These are phyloP conservation scores for Ruditapes philippinarum DNA, from an alignment of 1,140 invertebrate species.

Conservation along the genomic window DNA sequence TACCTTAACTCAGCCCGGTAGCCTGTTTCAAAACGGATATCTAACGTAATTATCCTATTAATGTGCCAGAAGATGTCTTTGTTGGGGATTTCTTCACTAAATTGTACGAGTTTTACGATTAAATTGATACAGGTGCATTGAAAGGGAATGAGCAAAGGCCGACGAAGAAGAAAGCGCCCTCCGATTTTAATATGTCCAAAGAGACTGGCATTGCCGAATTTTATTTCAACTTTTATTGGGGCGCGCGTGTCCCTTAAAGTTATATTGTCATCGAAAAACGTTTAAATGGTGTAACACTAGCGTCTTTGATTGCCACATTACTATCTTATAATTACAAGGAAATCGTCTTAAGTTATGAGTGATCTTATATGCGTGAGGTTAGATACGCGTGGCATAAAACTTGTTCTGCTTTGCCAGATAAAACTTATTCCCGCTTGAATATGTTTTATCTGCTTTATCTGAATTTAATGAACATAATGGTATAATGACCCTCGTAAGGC, in stretches of 20 bases:
- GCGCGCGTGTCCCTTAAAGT: slow-evolving; percentile 12
- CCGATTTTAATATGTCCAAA: slow-evolving; percentile 10
- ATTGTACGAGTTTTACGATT: slow-evolving; percentile 26
- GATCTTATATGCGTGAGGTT: not conserved
- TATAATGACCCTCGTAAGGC: not conserved
- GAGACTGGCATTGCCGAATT: slow-evolving; percentile 6
- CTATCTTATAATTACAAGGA: slow-evolving; percentile 24
- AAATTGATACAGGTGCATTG: slow-evolving; percentile 40
- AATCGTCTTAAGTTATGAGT: not conserved
- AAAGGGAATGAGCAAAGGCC: not conserved
- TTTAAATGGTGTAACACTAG: not conserved
- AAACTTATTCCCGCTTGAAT: slow-evolving; percentile 13
- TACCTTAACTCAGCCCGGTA: not conserved
- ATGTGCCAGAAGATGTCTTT: slow-evolving; percentile 22
- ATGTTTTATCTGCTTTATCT: slow-evolving; percentile 25
- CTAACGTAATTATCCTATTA: slow-evolving; percentile 55
- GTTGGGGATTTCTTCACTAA: slow-evolving; percentile 22
- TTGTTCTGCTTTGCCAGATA: not conserved
- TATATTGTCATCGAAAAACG: slow-evolving; percentile 23
- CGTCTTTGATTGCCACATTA: not conserved
- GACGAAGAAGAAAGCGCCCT: not conserved
- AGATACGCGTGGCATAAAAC: slow-evolving; percentile 1
- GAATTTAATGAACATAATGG: not conserved
- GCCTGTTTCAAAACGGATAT: slow-evolving; percentile 19
- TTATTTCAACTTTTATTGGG: not conserved